phyloP scores from a whole-genome alignment of 2,797 vertebrate genomes.

The Trichosurus vulpecula region DNA sequence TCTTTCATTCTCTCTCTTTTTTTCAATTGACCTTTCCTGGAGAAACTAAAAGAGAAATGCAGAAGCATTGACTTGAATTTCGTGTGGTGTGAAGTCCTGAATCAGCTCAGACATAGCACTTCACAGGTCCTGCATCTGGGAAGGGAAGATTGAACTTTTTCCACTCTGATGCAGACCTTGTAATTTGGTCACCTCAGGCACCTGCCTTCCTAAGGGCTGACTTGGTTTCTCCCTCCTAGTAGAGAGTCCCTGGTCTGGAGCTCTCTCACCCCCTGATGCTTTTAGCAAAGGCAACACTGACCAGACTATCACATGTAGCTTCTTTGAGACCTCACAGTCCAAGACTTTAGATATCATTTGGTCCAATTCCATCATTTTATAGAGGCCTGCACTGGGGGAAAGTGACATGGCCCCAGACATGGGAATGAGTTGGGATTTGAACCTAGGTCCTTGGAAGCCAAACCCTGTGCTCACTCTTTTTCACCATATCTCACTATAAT shows the following conservation, averaged over 20 bases:
- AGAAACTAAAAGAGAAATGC: neutral
- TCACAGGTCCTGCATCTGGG: neutral
- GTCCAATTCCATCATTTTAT: neutral
- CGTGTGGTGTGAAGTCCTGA: neutral
- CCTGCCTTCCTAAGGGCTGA: neutral
- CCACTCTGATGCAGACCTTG: neutral
- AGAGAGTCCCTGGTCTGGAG: neutral
- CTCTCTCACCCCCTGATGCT: neutral
- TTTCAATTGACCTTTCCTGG: neutral
- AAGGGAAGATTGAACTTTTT: neutral
- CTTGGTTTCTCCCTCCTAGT: neutral
- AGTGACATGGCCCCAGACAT: neutral
- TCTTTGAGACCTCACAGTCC: neutral
- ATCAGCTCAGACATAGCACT: neutral
- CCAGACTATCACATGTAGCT: neutral
- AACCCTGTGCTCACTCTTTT: neutral
- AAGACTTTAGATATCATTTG: neutral
- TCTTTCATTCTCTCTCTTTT: neutral
- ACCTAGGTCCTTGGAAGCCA: neutral
- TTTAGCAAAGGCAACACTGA: neutral
- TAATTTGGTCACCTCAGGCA: neutral
- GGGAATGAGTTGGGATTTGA: neutral
- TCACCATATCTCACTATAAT: neutral
- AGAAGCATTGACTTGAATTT: neutral
- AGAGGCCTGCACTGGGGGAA: neutral